Evolutionary conservation across 2,888 invertebrate genomes (phyloP).

Genomic region (Caenorhabditis virilis): DNA sequence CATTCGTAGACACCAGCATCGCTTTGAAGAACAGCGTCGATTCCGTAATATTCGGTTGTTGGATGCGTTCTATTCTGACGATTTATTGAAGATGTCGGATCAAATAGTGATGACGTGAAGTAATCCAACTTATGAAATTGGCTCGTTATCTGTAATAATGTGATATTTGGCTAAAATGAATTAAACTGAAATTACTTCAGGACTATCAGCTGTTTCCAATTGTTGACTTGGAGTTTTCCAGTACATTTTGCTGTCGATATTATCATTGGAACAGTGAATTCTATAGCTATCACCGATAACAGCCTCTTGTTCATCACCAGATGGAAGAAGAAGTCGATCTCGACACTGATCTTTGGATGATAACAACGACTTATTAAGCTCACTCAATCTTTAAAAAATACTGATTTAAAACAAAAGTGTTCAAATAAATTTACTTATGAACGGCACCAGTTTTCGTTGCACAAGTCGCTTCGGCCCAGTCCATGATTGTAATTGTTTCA

Average conservation of each 20-base stretch:
- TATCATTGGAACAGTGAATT: conserved; percentile 32
- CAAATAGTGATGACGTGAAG: conserved; percentile 39
- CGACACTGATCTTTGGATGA: conserved; percentile 24
- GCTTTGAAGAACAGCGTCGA: conserved; percentile 34
- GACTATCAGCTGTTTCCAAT: conserved; percentile 11
- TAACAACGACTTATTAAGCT: not conserved
- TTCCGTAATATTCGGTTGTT: conserved; percentile 36
- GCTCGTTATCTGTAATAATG: conserved; percentile 6
- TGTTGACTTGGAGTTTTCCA: conserved; percentile 31
- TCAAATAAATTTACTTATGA: conserved; percentile 13
- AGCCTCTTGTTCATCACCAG: conserved; percentile 21
- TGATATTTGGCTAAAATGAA: not conserved
- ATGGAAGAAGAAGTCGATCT: conserved; percentile 21
- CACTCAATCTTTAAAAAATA: conserved; percentile 4
- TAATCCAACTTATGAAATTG: conserved; percentile 24
- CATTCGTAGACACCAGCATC: conserved; percentile 41
- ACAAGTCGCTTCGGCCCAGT: conserved; percentile 41
- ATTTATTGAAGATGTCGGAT: conserved; percentile 20
- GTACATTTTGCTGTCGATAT: conserved; percentile 12
- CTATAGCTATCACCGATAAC: conserved; percentile 28
- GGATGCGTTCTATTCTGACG: conserved; percentile 27
- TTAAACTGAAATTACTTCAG: conserved; percentile 10
- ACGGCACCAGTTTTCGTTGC: conserved; percentile 25
- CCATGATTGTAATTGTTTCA: conserved; percentile 33
- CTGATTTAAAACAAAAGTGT: not conserved